phyloP scores from a whole-genome alignment of 2,113 vertebrate species.

The Myiozetetes cayanensis region DNA sequence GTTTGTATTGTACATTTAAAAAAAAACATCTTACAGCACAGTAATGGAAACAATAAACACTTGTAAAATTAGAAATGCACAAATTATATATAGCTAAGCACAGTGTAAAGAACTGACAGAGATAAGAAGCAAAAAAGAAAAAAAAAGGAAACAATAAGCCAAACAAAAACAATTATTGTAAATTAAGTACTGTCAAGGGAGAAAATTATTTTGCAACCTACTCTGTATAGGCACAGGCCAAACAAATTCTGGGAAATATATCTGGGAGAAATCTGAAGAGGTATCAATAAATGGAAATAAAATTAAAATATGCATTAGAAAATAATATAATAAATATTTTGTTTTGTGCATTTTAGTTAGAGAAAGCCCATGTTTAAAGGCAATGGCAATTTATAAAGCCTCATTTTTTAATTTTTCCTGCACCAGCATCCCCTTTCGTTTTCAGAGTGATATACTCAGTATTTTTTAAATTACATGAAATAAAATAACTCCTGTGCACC shows the following conservation, averaged over 20 bases:
- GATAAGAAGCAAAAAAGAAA: neutral
- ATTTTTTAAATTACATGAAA: neutral
- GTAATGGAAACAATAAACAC: neutral
- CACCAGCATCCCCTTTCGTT: neutral
- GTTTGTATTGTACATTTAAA: neutral
- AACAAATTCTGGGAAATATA: neutral
- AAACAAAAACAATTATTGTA: neutral
- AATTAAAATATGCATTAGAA: neutral
- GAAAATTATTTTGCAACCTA: neutral
- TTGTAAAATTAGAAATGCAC: neutral
- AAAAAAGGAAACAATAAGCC: neutral
- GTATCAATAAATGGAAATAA: neutral
- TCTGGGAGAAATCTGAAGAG: neutral
- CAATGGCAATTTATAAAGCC: accelerated
- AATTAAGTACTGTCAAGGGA: neutral
- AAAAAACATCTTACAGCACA: neutral
- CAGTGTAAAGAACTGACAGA: neutral
- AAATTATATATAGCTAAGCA: neutral
- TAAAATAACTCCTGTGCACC: neutral
- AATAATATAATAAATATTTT: neutral
- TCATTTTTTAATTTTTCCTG: neutral
- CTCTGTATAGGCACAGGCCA: neutral
- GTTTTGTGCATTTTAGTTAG: neutral
- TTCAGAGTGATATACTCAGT: neutral
- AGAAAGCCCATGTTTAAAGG: neutral